A percentile compares a stretch with the other conserved stretches of the same genome.
Evolutionary conservation across 2,113 vertebrate species (phyloP).

Genomic region (Cavia aperea): DNA sequence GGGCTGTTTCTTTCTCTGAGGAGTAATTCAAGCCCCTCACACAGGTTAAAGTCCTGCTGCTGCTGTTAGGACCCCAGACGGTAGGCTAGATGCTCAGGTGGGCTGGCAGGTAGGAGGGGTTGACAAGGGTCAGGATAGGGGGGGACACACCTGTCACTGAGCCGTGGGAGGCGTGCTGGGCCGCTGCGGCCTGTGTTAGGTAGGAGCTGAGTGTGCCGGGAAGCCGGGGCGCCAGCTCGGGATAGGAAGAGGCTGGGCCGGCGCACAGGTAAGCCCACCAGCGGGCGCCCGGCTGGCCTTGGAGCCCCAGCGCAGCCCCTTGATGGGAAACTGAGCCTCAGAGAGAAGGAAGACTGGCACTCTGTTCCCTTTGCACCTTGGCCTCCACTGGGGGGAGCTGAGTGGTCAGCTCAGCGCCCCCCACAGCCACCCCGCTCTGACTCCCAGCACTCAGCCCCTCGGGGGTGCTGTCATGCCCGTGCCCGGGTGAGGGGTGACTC

Average conservation of each 20-base stretch:
- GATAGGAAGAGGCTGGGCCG: too few species aligned
- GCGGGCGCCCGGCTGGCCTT: neutral
- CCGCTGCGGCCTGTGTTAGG: accelerated
- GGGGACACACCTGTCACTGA: neutral
- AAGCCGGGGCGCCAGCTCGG: neutral
- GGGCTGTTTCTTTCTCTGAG: neutral
- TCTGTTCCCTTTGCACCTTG: neutral
- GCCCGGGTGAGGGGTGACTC: neutral
- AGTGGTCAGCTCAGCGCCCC: neutral
- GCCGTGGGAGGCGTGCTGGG: neutral
- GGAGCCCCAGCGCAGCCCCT: neutral
- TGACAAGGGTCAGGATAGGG: neutral
- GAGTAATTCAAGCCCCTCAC: neutral
- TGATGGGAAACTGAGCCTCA: neutral
- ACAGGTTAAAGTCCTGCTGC: neutral
- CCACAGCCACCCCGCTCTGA: accelerated
- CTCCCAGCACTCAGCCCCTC: neutral
- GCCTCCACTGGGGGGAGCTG: neutral
- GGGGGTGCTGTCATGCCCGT: neutral
- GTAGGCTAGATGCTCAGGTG: neutral
- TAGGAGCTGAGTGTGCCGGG: neutral
- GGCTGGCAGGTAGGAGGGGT: neutral
- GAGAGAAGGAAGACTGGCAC: neutral
- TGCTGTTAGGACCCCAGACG: neutral
- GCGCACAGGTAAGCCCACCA: neutral